Evolutionary conservation across 1,140 invertebrate genomes (phyloP).

Genomic region (Drosophila pandora): DNA sequence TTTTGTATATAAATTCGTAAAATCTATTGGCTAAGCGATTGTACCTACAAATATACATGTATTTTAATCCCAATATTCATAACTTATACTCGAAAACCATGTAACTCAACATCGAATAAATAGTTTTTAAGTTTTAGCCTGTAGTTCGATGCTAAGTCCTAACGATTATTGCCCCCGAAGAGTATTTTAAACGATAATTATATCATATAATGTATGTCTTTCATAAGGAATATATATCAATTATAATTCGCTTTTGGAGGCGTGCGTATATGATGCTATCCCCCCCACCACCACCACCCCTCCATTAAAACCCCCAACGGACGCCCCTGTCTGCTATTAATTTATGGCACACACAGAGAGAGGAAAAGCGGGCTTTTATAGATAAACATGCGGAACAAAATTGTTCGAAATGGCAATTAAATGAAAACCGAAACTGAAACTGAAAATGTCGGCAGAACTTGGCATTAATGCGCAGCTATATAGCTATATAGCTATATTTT

Average conservation of each 20-base stretch:
- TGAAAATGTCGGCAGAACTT: conserved; percentile 57
- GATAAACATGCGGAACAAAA: conserved; percentile 72
- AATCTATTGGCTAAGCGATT: not conserved
- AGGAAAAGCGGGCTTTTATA: conserved; percentile 47
- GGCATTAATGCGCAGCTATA: conserved; percentile 60
- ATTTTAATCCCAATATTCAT: not conserved
- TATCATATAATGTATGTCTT: conserved; percentile 53
- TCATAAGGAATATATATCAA: conserved; percentile 41
- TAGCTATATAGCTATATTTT: conserved; percentile 18
- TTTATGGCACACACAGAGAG: conserved; percentile 50
- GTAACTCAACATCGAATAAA: conserved; percentile 43
- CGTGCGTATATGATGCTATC: conserved; percentile 13
- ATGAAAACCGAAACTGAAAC: conserved; percentile 69
- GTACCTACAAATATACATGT: not conserved
- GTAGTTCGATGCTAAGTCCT: conserved; percentile 29
- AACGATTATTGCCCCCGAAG: conserved; percentile 3
- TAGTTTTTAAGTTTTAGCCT: conserved; percentile 28
- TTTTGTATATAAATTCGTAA: conserved; percentile 33
- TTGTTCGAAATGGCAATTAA: conserved; percentile 72
- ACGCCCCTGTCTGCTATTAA: conserved; percentile 35
- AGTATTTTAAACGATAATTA: conserved; percentile 52
- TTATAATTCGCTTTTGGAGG: conserved; percentile 53
- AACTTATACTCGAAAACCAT: conserved; percentile 12
- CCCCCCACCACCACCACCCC: not conserved
- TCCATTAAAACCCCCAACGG: not conserved